A percentile compares a stretch with the other conserved stretches of the same genome.
These are phyloP conservation scores for Asbolus verrucosus DNA, from an alignment of 1,140 invertebrate species.

Conservation along the genomic window DNA sequence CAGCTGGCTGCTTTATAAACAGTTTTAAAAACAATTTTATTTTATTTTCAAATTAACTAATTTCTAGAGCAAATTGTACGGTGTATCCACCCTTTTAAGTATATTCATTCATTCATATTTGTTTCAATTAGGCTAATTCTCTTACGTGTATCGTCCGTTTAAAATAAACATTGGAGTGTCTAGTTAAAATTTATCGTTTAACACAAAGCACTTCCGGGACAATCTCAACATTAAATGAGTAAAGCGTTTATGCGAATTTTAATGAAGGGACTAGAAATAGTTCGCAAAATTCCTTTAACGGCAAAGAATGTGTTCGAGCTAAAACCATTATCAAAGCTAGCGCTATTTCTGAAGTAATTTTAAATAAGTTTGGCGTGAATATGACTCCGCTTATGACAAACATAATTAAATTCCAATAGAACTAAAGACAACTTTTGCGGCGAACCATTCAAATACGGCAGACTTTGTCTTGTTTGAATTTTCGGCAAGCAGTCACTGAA, in stretches of 20 bases:
- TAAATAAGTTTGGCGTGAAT: too few species aligned
- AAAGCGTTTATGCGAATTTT: conserved; percentile 8
- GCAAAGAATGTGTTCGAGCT: conserved; percentile 1
- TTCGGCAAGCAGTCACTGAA: neutral
- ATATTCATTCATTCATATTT: too few species aligned
- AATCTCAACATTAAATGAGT: conserved; percentile 8
- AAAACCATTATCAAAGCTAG: conserved; percentile 4
- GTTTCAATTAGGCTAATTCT: conserved; percentile 15
- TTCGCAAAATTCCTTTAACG: conserved; percentile 32
- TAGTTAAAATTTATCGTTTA: conserved; percentile 12
- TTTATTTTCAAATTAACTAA: too few species aligned
- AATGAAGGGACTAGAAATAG: conserved; percentile 17
- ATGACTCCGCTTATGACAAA: neutral
- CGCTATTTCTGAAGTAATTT: neutral
- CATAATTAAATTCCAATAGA: neutral
- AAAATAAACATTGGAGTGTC: conserved; percentile 18
- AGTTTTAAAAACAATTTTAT: too few species aligned
- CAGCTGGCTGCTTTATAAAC: too few species aligned
- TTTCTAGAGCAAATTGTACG: too few species aligned
- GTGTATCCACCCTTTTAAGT: too few species aligned
- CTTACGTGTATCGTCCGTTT: conserved; percentile 10
- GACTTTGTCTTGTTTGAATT: neutral
- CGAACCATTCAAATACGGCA: neutral
- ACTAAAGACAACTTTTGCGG: neutral
- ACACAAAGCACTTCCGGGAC: too few species aligned